Base-by-base conservation (phyloP, 2,113 vertebrate genomes). In the Cheirogaleus medius region DNA sequence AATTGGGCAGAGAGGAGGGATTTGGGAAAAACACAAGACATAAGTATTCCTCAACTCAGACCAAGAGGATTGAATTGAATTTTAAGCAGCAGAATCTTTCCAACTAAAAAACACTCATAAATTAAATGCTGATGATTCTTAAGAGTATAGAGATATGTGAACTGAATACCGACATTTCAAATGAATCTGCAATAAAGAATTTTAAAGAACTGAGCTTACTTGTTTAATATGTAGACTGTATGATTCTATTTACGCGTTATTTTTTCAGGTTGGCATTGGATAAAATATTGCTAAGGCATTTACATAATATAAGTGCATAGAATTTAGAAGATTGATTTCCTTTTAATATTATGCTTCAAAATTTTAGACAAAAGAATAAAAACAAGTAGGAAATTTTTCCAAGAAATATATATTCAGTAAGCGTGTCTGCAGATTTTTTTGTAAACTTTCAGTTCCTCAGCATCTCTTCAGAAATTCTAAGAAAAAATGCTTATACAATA, bases 101-200 rank as follows among this genome's bases (percentile, higher is more conserved):
- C 82, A 86, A 96, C 85, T 80, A 97, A 98, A 97, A 97, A 97
- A 93, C 94, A 97, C 95, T 97, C 91, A 90, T 96, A 97, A 97
- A 97, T 98, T 96, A 97, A 97, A 87, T 81, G 95, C 91, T 97
- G 96, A 96, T 95, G 90, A 97, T 91, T 94, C 87, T 97, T 97
- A 93, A 97, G 95, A 83, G 86, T 71, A 91, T 54, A 91, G 89
- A 87, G 74, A 69, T 89, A 97, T 91, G 89, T 96, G 95, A 95
- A 74, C 68, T 10, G 95, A 97, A 96, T 96, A 83, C 78, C 66
- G 63, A 94, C 73, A 94, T 94, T 64, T 91, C 88, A 93, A 97
- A 94, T 90, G 82, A 96, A 63, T 42, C 49, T 54, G 58, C 60
- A 80, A 39, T 93, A 86, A 95, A 86, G 86, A 89, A 89, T 91